Percentiles rank a stretch among this genome's conserved stretches.
Conservation (phyloP, 2,888 invertebrate species). For the Andrena praecox region DNA sequence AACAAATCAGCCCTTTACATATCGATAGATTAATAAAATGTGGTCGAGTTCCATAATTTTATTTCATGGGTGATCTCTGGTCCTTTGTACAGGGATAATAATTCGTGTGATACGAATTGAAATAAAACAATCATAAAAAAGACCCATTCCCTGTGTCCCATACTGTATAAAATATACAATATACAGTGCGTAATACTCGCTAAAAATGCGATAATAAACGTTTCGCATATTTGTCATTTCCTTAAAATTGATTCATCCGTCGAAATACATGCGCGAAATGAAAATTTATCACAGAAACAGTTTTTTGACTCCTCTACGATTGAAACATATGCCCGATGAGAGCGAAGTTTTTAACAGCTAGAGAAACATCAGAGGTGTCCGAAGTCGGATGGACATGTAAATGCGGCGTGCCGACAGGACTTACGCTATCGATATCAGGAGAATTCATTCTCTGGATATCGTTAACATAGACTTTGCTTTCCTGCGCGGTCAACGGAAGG, state of each 20-base stretch:
- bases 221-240: not conserved
- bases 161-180: slow-evolving; percentile 32
- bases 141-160: slow-evolving; percentile 36
- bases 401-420: slow-evolving; percentile 53
- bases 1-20: not conserved
- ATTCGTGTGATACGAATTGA: slow-evolving; percentile 9
- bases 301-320: slow-evolving; percentile 55
- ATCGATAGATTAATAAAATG: not conserved
- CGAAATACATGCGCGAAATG: slow-evolving; percentile 35
- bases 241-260: not conserved
- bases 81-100: slow-evolving; percentile 47
- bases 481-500: slow-evolving; percentile 53
- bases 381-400: slow-evolving; percentile 64
- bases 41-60: slow-evolving; percentile 15
- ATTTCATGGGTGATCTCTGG: slow-evolving; percentile 13
- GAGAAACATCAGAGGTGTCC: slow-evolving; percentile 66
- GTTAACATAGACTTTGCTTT: slow-evolving; percentile 68
- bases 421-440: slow-evolving; percentile 18
- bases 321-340: slow-evolving; percentile 78
- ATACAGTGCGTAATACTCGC: not conserved
- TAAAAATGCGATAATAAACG: slow-evolving; percentile 13
- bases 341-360: slow-evolving; percentile 71
- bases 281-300: slow-evolving; percentile 72
- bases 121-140: slow-evolving; percentile 33
- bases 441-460: slow-evolving; percentile 62